Conservation (phyloP, 2,888 invertebrate genomes). For the Plagodis pulveraria region DNA sequence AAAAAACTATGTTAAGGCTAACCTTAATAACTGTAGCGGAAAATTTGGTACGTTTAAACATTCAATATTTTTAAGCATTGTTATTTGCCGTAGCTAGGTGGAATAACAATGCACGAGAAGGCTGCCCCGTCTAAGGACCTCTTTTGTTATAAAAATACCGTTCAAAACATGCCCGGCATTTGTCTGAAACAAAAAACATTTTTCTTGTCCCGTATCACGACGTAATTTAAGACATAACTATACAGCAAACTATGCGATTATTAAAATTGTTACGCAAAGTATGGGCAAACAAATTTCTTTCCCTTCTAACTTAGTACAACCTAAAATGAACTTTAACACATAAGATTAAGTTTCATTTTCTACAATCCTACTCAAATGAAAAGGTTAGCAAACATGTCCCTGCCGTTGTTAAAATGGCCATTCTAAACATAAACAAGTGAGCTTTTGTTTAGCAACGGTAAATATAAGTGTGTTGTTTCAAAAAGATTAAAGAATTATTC, state of each 20-base stretch:
- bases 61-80: too few species aligned
- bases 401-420: slow-evolving; percentile 4
- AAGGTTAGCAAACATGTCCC: slow-evolving; percentile 15
- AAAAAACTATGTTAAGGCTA: too few species aligned
- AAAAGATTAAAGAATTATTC: slow-evolving; percentile 19
- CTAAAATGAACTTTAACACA: slow-evolving; percentile 1
- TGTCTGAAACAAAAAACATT: not conserved
- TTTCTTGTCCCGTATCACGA: slow-evolving; percentile 5
- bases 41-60: too few species aligned
- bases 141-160: too few species aligned
- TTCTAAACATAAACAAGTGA: slow-evolving; percentile 11
- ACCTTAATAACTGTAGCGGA: too few species aligned
- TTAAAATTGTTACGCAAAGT: slow-evolving; percentile 24
- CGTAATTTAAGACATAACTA: not conserved
- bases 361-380: not conserved
- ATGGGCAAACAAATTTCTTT: slow-evolving; percentile 3
- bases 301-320: not conserved
- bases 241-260: slow-evolving; percentile 25
- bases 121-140: too few species aligned
- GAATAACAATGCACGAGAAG: too few species aligned
- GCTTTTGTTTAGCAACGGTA: slow-evolving; percentile 19
- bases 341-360: not conserved
- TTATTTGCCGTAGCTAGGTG: too few species aligned
- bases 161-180: not conserved
- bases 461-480: slow-evolving; percentile 16